Percentiles rank a stretch among this genome's conserved stretches.
These are phyloP conservation scores for Orbicella faveolata DNA, from an alignment of 64 coral and sea anemone genomes.

Conservation along the genomic window DNA sequence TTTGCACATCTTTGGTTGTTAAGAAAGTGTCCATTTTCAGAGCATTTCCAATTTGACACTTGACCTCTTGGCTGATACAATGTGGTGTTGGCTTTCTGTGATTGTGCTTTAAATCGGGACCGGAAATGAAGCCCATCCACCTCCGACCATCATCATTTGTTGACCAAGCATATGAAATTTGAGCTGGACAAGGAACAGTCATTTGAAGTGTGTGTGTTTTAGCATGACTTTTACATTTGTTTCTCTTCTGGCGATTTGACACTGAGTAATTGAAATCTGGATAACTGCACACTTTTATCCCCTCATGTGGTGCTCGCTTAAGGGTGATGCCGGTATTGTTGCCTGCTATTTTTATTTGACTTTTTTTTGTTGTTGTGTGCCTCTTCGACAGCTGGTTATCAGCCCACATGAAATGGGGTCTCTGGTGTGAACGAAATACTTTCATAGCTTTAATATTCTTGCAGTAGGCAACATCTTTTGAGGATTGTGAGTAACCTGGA, in stretches of 20 bases:
- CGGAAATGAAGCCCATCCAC: conserved; percentile 43
- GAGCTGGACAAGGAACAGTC: conserved; percentile 43
- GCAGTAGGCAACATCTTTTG: not conserved
- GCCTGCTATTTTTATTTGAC: conserved; percentile 5
- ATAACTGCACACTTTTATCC: conserved; percentile 40
- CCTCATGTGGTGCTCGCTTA: conserved; percentile 20
- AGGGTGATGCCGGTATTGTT: not conserved
- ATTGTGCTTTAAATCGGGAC: conserved; percentile 27
- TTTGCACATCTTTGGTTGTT: conserved; percentile 63
- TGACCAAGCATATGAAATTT: conserved; percentile 58
- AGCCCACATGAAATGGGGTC: conserved; percentile 40
- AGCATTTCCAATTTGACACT: not conserved
- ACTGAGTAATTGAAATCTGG: conserved; percentile 12
- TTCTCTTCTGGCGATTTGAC: conserved; percentile 43
- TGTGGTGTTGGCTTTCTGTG: conserved; percentile 57
- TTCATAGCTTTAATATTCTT: not conserved
- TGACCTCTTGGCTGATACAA: not conserved
- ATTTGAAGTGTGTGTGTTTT: not conserved
- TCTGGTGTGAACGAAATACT: not conserved
- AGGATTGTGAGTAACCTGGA: not conserved
- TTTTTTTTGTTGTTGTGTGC: conserved; percentile 1
- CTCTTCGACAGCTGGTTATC: conserved; percentile 43
- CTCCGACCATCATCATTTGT: conserved; percentile 51
- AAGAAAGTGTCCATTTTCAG: not conserved
- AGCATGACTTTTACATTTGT: conserved; percentile 33